These are phyloP conservation scores for Drosophila pullipes DNA, from an alignment of 2,888 invertebrate genomes.

Conservation along the genomic window DNA sequence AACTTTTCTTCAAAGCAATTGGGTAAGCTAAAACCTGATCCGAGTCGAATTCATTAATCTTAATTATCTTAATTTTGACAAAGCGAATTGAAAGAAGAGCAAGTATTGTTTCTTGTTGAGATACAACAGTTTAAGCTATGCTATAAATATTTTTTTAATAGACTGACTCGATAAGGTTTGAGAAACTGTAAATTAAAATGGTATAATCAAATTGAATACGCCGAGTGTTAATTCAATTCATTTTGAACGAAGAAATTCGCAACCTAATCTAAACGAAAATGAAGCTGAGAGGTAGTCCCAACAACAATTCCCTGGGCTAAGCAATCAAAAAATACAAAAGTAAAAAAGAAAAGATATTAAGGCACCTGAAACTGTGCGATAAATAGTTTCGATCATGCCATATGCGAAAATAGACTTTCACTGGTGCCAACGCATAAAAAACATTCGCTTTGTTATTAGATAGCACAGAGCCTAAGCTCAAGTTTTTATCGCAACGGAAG, in stretches of 20 bases:
- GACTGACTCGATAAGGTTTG: background rate
- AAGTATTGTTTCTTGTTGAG: background rate
- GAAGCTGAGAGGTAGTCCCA: slow-evolving; percentile 5
- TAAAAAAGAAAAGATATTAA: slow-evolving; percentile 57
- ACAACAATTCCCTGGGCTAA: slow-evolving; percentile 39
- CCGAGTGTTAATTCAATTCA: slow-evolving; percentile 51
- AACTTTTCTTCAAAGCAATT: slow-evolving; percentile 42
- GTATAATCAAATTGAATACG: slow-evolving; percentile 52
- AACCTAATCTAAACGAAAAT: slow-evolving; percentile 50
- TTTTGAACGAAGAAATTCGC: slow-evolving; percentile 41
- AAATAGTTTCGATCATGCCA: slow-evolving; percentile 45
- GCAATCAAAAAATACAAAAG: slow-evolving; percentile 45
- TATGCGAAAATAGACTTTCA: slow-evolving; percentile 50
- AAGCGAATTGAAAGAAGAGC: slow-evolving; percentile 14
- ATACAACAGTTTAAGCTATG: background rate
- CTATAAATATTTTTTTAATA: background rate
- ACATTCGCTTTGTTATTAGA: slow-evolving; percentile 18
- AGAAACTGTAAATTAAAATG: slow-evolving; percentile 5
- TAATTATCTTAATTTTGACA: slow-evolving; percentile 30
- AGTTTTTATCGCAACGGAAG: slow-evolving; percentile 24
- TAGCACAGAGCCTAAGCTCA: slow-evolving; percentile 20
- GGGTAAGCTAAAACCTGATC: slow-evolving; percentile 9
- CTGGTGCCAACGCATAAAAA: slow-evolving; percentile 34
- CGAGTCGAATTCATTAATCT: slow-evolving; percentile 43
- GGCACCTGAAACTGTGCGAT: slow-evolving; percentile 59